Evolutionary conservation across 2,113 vertebrate genomes (phyloP).

Genomic region (Proterorhinus semilunaris): DNA sequence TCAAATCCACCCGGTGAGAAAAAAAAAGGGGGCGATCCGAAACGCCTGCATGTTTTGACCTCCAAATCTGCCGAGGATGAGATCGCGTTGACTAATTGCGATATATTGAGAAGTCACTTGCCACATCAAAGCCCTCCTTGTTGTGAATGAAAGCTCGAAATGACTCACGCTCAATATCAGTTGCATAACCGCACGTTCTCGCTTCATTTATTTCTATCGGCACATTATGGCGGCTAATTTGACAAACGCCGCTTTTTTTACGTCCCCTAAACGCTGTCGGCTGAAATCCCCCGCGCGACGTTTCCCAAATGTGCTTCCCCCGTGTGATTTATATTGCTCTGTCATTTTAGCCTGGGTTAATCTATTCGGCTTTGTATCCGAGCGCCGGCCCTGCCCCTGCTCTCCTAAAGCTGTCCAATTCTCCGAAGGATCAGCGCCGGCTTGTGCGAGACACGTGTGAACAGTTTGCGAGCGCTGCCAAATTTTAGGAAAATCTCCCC

Average conservation of each 20-base stretch:
- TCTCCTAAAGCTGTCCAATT: slow-evolving; percentile 68
- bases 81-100: slow-evolving; percentile 38
- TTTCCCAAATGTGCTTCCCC: slow-evolving; percentile 10
- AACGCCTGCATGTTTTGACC: slow-evolving; percentile 16
- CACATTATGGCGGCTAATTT: slow-evolving; percentile 15
- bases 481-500: slow-evolving; percentile 9
- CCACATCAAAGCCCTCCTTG: slow-evolving; percentile 75
- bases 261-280: not conserved
- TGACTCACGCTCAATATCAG: slow-evolving; percentile 62
- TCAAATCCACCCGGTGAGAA: slow-evolving; percentile 18
- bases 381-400: slow-evolving; percentile 52
- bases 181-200: slow-evolving; percentile 22
- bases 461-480: slow-evolving; percentile 17
- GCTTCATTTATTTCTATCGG: not conserved
- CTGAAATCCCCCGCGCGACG: not conserved
- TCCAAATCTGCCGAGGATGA: slow-evolving; percentile 17
- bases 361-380: slow-evolving; percentile 49
- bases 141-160: slow-evolving; percentile 58
- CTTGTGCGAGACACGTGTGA: slow-evolving; percentile 63
- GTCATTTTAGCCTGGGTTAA: slow-evolving; percentile 48
- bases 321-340: slow-evolving; percentile 42
- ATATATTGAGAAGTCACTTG: slow-evolving; percentile 44
- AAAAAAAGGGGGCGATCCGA: not conserved
- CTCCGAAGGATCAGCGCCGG: slow-evolving; percentile 68
- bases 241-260: not conserved